Evolutionary conservation across 2,888 invertebrate species (phyloP).

Genomic region (Brachycybe producta): DNA sequence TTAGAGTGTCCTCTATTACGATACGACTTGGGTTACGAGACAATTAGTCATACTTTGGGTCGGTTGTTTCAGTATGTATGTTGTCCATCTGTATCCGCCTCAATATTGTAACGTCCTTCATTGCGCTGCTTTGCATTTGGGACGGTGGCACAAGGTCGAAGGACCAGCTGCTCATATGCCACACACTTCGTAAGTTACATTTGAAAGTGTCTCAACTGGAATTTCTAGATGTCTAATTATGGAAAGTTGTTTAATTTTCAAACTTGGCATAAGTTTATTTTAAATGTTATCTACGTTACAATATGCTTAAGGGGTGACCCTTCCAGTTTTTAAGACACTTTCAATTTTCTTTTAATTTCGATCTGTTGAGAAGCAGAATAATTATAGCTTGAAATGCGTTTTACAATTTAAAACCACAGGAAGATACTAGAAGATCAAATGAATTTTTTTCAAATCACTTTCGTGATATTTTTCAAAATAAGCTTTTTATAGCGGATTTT

Average conservation of each 20-base stretch:
- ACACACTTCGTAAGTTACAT: slow-evolving; percentile 33
- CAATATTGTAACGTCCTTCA: slow-evolving; percentile 79
- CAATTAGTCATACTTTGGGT: slow-evolving; percentile 74
- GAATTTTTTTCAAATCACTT: too few species aligned
- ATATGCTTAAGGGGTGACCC: too few species aligned
- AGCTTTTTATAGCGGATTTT: too few species aligned
- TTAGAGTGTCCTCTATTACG: slow-evolving; percentile 52
- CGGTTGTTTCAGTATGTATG: slow-evolving; percentile 66
- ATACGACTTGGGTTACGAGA: slow-evolving; percentile 67
- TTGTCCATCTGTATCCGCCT: slow-evolving; percentile 52
- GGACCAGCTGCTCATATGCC: slow-evolving; percentile 45
- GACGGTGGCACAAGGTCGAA: slow-evolving; percentile 56
- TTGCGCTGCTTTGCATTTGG: slow-evolving; percentile 76
- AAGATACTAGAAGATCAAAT: too few species aligned
- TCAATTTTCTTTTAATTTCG: too few species aligned
- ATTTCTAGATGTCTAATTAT: slow-evolving; percentile 16
- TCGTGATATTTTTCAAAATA: too few species aligned
- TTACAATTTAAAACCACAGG: too few species aligned
- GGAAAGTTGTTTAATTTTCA: not conserved
- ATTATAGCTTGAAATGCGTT: too few species aligned
- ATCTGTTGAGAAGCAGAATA: too few species aligned
- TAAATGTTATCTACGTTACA: slow-evolving; percentile 1
- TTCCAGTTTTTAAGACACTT: too few species aligned
- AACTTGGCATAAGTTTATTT: not conserved
- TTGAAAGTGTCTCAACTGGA: slow-evolving; percentile 10